Percentiles rank a stretch among this genome's conserved stretches.
Evolutionary conservation across 1,140 invertebrate species (phyloP).

Genomic region (Micrasema minimum): DNA sequence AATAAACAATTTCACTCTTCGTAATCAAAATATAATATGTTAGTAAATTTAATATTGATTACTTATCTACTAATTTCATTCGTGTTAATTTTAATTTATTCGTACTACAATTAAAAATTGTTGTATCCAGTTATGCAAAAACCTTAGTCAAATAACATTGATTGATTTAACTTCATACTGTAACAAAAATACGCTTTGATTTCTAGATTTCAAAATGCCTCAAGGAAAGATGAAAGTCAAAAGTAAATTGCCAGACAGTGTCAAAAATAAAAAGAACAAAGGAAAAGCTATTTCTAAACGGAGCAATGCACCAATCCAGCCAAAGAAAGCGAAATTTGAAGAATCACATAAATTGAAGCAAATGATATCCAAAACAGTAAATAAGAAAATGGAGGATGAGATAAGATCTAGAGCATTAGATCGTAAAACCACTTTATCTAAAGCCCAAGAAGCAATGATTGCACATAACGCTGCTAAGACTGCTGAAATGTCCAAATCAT

Average conservation of each 20-base stretch:
- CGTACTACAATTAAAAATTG: no score
- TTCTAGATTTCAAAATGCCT: conserved; percentile 60
- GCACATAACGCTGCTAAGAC: conserved; percentile 43
- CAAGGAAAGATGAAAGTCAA: conserved; percentile 71
- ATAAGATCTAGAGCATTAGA: conserved; percentile 65
- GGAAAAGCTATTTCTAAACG: conserved; percentile 60
- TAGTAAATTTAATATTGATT: no score
- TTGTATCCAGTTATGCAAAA: no score
- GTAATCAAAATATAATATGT: no score
- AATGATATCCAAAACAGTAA: conserved; percentile 69
- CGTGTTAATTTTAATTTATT: no score
- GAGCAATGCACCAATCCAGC: conserved; percentile 67
- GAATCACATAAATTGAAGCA: conserved; percentile 69
- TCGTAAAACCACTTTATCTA: conserved; percentile 60
- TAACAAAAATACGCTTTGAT: no score
- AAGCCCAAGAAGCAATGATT: conserved; percentile 59
- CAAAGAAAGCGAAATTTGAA: conserved; percentile 67
- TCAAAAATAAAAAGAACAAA: conserved; percentile 63
- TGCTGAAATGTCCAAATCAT: background rate
- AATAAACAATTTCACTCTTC: no score
- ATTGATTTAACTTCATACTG: no score
- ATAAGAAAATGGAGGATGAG: conserved; percentile 69
- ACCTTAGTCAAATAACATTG: no score
- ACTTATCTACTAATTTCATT: no score
- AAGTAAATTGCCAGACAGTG: conserved; percentile 61